Conservation (phyloP, 53 echinoderm and acorn worm genomes). For the Actinopyga echinites region DNA sequence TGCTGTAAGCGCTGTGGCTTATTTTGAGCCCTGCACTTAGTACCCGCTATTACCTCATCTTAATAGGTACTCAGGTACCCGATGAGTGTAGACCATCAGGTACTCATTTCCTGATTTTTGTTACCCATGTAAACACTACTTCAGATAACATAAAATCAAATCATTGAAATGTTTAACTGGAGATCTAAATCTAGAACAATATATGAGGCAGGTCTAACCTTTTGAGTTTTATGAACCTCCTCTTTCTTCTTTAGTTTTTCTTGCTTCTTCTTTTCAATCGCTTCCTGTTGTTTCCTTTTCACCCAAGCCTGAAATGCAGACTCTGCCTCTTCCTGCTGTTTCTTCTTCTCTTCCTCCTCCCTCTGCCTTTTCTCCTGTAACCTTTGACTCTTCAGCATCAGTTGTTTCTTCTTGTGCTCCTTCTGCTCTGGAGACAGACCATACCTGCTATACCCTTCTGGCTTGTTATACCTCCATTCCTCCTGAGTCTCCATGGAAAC, state of each 20-base stretch:
- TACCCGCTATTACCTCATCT: too few species aligned
- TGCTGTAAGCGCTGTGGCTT: too few species aligned
- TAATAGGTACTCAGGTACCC: too few species aligned
- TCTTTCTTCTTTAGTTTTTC: conserved; percentile 63
- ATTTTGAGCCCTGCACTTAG: too few species aligned
- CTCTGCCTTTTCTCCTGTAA: conserved; percentile 58
- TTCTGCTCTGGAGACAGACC: conserved; percentile 91
- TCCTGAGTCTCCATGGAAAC: conserved; percentile 36
- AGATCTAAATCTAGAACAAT: too few species aligned
- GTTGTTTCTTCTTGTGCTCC: conserved; percentile 68
- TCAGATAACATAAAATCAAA: too few species aligned
- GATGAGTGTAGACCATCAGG: too few species aligned
- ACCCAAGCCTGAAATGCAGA: conserved; percentile 88
- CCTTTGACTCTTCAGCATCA: conserved; percentile 59
- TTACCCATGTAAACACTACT: too few species aligned
- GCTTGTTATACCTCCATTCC: conserved; percentile 36
- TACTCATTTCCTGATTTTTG: too few species aligned
- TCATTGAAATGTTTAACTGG: too few species aligned
- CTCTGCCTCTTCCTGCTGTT: conserved; percentile 74
- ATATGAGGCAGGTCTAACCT: neutral
- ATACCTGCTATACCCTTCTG: conserved; percentile 68
- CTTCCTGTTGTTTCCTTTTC: conserved; percentile 69
- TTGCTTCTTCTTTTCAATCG: conserved; percentile 49
- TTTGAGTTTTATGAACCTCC: conserved; percentile 30
- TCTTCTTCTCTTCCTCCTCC: conserved; percentile 74